Evolutionary conservation across 2,113 vertebrate species (phyloP), one percentile per base, ranked within the genome.

Genomic region (Elephas maximus): DNA sequence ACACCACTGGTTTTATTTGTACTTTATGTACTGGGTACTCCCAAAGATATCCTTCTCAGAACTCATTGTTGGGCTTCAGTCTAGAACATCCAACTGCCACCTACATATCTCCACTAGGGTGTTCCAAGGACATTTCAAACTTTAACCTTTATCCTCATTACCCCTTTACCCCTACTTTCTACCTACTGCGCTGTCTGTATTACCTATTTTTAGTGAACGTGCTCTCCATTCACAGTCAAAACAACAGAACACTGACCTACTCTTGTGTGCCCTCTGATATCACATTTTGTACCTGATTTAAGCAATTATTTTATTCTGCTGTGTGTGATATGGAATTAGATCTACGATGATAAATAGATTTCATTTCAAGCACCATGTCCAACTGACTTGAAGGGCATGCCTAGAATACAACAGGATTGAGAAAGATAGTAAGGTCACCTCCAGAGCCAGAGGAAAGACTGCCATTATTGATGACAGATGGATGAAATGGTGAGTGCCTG

Each of bases 291-390:
- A 51, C 0, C 6, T 90, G 24, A 87, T 69, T 44, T 57, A 96
- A 93, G 4, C 33, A 86, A 77, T 73, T 76, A 69, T 60, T 77
- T 96, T 95, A 81, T 91, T 88, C 51, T 81, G 15, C 1, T 87
- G 11, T n/a, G 5, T 41, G 18, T 11, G 6, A 69, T 74, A 2
- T 87, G 89, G 89, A 93, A 92, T 87, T 48, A 45, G 1, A 90
- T 73, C 69, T 83, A 37, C 76, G 78, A 69, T 80, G 51, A 91
- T 71, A 57, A 80, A 85, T 48, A 10, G 15, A 41, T 87, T 95
- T 96, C 28, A 88, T 86, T 48, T 96, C n/a, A 78, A 57, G 17
- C 3, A 5, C 44, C 33, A 63, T 51, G 33, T 81, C 37, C 60
- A 76, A 21, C 24, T 87, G 63, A 90, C 41, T 90, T 65, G 37